phyloP scores from a whole-genome alignment of 2,797 vertebrate species.

The Chrysocyon brachyurus region DNA sequence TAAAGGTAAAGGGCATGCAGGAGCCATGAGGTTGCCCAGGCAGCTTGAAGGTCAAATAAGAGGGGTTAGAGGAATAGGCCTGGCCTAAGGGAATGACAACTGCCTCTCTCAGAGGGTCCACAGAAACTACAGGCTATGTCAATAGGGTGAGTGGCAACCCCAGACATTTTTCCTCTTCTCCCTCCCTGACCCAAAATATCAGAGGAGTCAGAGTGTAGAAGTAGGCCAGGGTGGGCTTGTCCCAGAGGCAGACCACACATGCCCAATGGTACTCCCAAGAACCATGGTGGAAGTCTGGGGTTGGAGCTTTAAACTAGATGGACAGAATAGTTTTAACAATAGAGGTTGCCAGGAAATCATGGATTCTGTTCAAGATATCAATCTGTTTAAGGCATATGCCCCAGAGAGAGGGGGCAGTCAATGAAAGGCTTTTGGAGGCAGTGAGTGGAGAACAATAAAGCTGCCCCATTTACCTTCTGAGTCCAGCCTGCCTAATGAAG shows the following conservation, averaged over 20 bases:
- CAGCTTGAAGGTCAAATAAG: not conserved
- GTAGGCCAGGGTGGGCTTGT: not conserved
- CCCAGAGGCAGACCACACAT: not conserved
- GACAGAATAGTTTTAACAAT: slow-evolving; percentile 17
- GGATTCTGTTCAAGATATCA: not conserved
- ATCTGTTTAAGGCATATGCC: not conserved
- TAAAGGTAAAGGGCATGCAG: not conserved
- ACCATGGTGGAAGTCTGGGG: not conserved
- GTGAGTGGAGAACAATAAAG: not conserved
- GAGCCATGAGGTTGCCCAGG: not conserved
- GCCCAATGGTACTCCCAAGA: not conserved
- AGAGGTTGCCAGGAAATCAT: slow-evolving; percentile 30
- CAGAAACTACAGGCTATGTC: not conserved
- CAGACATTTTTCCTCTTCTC: not conserved
- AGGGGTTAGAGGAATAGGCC: not conserved
- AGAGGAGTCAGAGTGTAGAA: not conserved
- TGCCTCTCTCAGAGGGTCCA: not conserved
- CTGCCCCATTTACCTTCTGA: rapidly evolving
- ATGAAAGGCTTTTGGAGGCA: not conserved
- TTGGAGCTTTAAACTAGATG: not conserved
- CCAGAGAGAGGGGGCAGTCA: not conserved
- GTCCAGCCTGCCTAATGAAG: not conserved
- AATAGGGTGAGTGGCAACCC: not conserved
- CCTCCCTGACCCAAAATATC: not conserved
- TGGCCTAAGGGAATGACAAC: not conserved